Evolutionary conservation across 2,113 vertebrate species (phyloP).

Genomic region (Anguilla rostrata): DNA sequence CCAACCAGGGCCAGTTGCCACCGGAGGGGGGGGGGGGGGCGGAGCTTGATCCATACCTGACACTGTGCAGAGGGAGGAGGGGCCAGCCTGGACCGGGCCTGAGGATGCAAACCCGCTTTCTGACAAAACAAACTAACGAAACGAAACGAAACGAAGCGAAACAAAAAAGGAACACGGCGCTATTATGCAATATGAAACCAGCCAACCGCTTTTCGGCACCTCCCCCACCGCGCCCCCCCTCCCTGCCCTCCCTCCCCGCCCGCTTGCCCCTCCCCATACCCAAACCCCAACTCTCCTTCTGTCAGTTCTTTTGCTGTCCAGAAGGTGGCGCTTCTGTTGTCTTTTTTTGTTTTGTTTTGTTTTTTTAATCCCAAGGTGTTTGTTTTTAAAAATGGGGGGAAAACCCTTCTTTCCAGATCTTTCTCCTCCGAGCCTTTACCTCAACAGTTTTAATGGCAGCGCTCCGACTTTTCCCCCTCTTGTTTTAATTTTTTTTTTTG

Average conservation of each 20-base stretch:
- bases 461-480: slow-evolving; percentile 65
- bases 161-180: slow-evolving; percentile 81
- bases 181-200: slow-evolving; percentile 99
- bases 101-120: slow-evolving; percentile 68
- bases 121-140: slow-evolving; percentile 13
- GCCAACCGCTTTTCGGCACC: slow-evolving; percentile 82
- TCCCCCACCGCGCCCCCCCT: slow-evolving; percentile 59
- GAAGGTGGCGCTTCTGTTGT: slow-evolving; percentile 39
- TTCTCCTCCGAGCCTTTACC: slow-evolving; percentile 77
- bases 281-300: slow-evolving; percentile 35
- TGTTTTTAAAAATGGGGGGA: slow-evolving; percentile 30
- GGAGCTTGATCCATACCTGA: slow-evolving; percentile 73
- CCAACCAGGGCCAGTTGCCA: slow-evolving; percentile 71
- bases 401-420: slow-evolving; percentile 55
- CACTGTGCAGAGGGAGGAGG: slow-evolving; percentile 78
- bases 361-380: slow-evolving; percentile 13
- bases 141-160: slow-evolving; percentile 23
- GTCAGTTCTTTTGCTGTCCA: slow-evolving; percentile 33
- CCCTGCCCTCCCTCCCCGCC: slow-evolving; percentile 24
- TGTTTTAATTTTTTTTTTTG: slow-evolving; percentile 38
- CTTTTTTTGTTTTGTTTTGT: slow-evolving; percentile 11
- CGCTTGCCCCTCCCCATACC: slow-evolving; percentile 51
- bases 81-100: slow-evolving; percentile 64
- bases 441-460: slow-evolving; percentile 77
- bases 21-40: slow-evolving; percentile 50